Conservation (phyloP, 2,113 vertebrate species). For the Pseudolaguvia tuberculata region DNA sequence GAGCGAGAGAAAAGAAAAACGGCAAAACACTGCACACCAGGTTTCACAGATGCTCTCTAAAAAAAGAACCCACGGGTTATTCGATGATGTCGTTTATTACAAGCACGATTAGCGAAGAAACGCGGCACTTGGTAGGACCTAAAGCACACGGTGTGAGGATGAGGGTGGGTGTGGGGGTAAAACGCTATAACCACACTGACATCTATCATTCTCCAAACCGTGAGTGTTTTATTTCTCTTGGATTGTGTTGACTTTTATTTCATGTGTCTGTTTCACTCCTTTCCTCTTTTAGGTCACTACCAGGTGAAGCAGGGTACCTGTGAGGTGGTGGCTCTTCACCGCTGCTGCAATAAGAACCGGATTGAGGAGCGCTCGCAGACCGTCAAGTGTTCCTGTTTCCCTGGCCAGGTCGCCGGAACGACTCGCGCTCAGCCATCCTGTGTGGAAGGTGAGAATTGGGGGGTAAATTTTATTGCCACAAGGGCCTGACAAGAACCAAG, state of each 20-base stretch:
- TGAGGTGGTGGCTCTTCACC: conserved; percentile 88
- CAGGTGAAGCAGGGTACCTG: conserved; percentile 94
- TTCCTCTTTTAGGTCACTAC: conserved; percentile 71
- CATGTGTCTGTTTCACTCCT: neutral
- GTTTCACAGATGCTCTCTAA: neutral
- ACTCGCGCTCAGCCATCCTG: conserved; percentile 88
- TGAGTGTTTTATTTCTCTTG: neutral
- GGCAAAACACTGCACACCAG: neutral
- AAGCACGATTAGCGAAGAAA: neutral
- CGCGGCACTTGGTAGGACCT: neutral
- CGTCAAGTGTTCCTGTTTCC: conserved; percentile 95
- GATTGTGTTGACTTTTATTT: neutral
- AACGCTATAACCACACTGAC: neutral
- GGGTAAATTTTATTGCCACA: no score
- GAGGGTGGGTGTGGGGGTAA: no score
- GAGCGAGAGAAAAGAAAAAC: neutral
- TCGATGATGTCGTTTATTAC: neutral
- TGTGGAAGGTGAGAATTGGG: conserved; percentile 79
- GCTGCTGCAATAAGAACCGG: conserved; percentile 96
- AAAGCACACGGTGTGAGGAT: neutral
- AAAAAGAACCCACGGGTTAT: neutral
- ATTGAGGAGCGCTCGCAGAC: conserved; percentile 95
- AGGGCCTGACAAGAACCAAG: no score
- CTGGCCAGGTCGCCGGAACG: conserved; percentile 91
- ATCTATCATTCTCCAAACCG: neutral